phyloP scores from a whole-genome alignment of 2,888 invertebrate species.

The Leptinotarsa peninsularis region DNA sequence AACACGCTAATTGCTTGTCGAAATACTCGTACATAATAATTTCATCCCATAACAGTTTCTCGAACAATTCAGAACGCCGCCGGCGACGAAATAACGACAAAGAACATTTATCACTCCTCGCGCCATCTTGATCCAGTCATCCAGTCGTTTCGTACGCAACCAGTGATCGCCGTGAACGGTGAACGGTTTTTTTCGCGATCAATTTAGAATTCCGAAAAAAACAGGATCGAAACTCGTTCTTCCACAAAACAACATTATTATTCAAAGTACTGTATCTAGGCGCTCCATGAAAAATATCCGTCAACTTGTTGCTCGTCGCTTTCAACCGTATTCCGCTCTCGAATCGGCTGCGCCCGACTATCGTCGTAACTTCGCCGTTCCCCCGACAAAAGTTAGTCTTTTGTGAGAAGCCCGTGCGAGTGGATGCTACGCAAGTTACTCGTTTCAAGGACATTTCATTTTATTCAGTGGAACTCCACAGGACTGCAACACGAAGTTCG shows the following conservation, averaged over 20 bases:
- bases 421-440: constrained; percentile 43
- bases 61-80: constrained; percentile 3
- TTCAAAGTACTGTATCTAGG: constrained; percentile 44
- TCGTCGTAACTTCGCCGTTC: constrained; percentile 33
- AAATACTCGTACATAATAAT: constrained; percentile 27
- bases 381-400: constrained; percentile 47
- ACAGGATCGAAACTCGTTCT: constrained; percentile 44
- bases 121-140: constrained; percentile 29
- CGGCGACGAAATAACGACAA: constrained; percentile 5
- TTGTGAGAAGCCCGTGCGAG: constrained; percentile 42
- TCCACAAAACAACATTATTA: constrained; percentile 46
- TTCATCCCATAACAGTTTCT: constrained; percentile 16
- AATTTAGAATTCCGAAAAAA: constrained; percentile 38
- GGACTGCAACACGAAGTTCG: constrained; percentile 28
- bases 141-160: constrained; percentile 27
- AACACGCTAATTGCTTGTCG: constrained; percentile 33
- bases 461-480: constrained; percentile 26
- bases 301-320: constrained; percentile 50
- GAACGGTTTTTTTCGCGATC: constrained; percentile 33
- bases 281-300: constrained; percentile 48
- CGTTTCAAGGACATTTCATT: constrained; percentile 47
- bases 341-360: constrained; percentile 15
- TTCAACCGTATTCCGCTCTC: constrained; percentile 38
- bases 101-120: constrained; percentile 24
- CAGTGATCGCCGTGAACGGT: constrained; percentile 35